Evolutionary conservation across 2,888 invertebrate species (phyloP).

Genomic region (Amitus sp.): DNA sequence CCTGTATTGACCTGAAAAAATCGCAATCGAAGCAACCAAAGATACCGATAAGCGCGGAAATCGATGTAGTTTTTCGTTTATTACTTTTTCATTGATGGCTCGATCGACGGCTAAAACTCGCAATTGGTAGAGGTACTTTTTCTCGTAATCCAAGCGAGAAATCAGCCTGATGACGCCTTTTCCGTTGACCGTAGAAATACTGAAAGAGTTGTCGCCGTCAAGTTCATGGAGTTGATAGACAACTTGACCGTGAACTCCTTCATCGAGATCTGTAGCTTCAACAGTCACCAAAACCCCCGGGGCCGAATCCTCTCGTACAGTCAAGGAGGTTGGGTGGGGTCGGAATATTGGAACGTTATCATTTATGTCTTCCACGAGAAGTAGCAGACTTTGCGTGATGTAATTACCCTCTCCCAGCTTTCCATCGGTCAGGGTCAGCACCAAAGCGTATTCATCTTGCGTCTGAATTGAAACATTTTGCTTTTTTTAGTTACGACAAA

Average conservation of each 20-base stretch:
- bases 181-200: conserved; percentile 84
- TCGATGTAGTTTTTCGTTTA: conserved; percentile 1
- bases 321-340: conserved; percentile 84
- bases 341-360: conserved; percentile 91
- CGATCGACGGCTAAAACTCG: conserved; percentile 85
- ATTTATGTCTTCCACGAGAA: conserved; percentile 91
- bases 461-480: conserved; percentile 67
- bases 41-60: conserved; percentile 69
- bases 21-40: neutral
- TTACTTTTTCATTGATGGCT: conserved; percentile 70
- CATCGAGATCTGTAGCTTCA: conserved; percentile 89
- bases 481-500: conserved; percentile 4
- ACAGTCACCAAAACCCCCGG: conserved; percentile 82
- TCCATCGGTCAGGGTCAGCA: conserved; percentile 89
- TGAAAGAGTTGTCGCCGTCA: conserved; percentile 82
- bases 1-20: conserved; percentile 80
- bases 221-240: conserved; percentile 87
- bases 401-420: conserved; percentile 87
- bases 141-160: conserved; percentile 85
- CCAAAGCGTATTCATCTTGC: conserved; percentile 88
- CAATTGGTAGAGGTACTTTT: conserved; percentile 86
- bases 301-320: conserved; percentile 81
- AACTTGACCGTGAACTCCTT: conserved; percentile 92
- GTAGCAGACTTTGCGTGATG: conserved; percentile 87
- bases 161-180: conserved; percentile 84